Evolutionary conservation across 2,888 invertebrate species (phyloP), one percentile per base, ranked within the genome.

Genomic region (Lasius fuliginosus): DNA sequence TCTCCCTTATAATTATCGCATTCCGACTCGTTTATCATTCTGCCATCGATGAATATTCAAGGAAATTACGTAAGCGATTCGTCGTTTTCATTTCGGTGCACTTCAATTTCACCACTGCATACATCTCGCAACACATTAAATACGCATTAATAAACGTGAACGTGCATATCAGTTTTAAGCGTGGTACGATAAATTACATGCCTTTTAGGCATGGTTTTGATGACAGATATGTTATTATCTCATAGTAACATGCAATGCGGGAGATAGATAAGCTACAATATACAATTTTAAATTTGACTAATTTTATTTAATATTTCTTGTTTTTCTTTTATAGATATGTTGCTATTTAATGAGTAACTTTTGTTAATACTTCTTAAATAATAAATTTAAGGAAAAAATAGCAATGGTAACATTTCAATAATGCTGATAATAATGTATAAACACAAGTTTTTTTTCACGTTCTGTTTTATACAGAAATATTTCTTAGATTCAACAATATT

Each of bases 41-140:
- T 60, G 42, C 18, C 79, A 81, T 71, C 83, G 76, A 86, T 88
- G 86, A 86, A 88, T 88, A 88, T 88, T 88, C 86, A 88, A 83
- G 46, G 42, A 49, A 18, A 30, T 71, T 65, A 75, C 75, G 42
- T 69, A 81, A 86, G 69, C 64, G 62, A 58, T 40, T 56, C 58
- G 58, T 56, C 46, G 64, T 62, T 60, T 77, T 71, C 18, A 9
- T 81, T 68, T 27, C 64, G 27, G 53, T 33, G 27, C 77, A 53
- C 46, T 73, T 81, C 58, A 86, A 86, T 86, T 81, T 60, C 69
- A 23, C 8, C 46, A 36, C 23, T 71, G 46, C 46, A 81, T 36
- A 60, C 23, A 49, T 81, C 46, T 23, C 8, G 12, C 27, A 27
- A 60, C 27, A 46, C 71, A 60, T 81, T 81, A 71, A 81, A 71